These are phyloP conservation scores for Marcusenius ussheri DNA, from an alignment of 2,113 vertebrate species.

Conservation along the genomic window DNA sequence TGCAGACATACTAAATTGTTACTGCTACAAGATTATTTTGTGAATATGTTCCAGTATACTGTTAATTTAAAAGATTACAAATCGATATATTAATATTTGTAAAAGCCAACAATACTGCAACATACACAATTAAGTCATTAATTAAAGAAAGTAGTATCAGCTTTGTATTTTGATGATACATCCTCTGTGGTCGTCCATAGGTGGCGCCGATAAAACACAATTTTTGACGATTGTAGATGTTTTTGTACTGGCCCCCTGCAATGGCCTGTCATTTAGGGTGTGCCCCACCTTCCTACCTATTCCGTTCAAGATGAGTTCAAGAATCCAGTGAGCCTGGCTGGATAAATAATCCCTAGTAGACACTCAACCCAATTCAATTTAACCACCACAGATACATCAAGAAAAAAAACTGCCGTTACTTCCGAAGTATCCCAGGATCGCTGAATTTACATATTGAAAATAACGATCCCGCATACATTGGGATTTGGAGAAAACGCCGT, in stretches of 20 bases:
- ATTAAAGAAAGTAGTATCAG: not conserved
- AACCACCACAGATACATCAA: not conserved
- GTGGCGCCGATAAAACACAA: conserved; percentile 20
- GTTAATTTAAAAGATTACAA: not conserved
- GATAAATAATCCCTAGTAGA: not conserved
- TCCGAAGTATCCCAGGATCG: not conserved
- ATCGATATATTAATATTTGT: not conserved
- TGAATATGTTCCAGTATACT: not conserved
- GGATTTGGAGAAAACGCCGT: not conserved
- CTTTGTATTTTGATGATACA: not conserved
- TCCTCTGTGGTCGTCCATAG: conserved; percentile 35
- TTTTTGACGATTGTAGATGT: not conserved
- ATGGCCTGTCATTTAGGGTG: not conserved
- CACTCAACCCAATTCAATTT: not conserved
- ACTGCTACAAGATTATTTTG: not conserved
- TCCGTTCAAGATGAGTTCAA: not conserved
- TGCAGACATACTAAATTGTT: not conserved
- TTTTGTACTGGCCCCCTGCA: not conserved
- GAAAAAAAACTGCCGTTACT: not conserved
- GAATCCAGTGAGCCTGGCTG: not conserved
- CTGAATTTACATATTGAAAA: not conserved
- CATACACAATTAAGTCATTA: not conserved
- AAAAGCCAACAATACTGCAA: not conserved
- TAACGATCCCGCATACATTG: not conserved
- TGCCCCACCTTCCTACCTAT: not conserved